A percentile compares a stretch with the other conserved stretches of the same genome.
Conservation (phyloP, 2,888 invertebrate genomes). For the Caenorhabditis panamensis region DNA sequence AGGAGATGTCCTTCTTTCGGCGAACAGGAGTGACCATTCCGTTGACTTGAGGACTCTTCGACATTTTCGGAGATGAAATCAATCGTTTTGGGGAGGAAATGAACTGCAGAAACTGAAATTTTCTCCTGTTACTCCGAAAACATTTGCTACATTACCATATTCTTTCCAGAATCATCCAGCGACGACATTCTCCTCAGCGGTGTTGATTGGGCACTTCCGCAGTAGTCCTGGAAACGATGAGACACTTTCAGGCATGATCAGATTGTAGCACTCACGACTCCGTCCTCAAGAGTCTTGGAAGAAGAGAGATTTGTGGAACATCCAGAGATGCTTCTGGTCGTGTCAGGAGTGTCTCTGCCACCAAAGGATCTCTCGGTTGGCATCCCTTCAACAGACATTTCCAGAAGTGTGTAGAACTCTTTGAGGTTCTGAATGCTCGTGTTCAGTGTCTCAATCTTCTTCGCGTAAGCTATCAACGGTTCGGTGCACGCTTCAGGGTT, state of each 20-base stretch:
- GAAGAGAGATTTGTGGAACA: slow-evolving; percentile 50
- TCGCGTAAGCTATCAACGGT: slow-evolving; percentile 94
- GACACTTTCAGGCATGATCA: no score
- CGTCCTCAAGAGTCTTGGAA: slow-evolving; percentile 31
- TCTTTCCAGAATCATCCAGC: slow-evolving; percentile 24
- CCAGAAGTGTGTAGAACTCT: slow-evolving; percentile 49
- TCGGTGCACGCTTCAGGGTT: slow-evolving; percentile 97
- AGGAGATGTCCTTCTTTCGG: slow-evolving; percentile 41
- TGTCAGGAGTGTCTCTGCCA: slow-evolving; percentile 51
- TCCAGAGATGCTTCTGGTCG: slow-evolving; percentile 49
- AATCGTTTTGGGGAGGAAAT: slow-evolving; percentile 33
- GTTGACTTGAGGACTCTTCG: background rate
- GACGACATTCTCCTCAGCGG: background rate
- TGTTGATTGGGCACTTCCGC: background rate
- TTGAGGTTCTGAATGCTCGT: slow-evolving; percentile 56
- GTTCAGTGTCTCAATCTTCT: slow-evolving; percentile 90
- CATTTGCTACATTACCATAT: slow-evolving; percentile 2
- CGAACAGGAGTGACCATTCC: slow-evolving; percentile 9
- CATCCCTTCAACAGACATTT: slow-evolving; percentile 46
- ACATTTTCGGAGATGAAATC: slow-evolving; percentile 24
- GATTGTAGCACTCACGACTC: no score
- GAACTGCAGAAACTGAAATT: slow-evolving; percentile 31
- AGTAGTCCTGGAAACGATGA: no score
- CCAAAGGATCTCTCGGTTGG: slow-evolving; percentile 47
- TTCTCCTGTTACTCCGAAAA: background rate